Evolutionary conservation across 2,888 invertebrate genomes (phyloP).

Genomic region (Apoderus coryli): DNA sequence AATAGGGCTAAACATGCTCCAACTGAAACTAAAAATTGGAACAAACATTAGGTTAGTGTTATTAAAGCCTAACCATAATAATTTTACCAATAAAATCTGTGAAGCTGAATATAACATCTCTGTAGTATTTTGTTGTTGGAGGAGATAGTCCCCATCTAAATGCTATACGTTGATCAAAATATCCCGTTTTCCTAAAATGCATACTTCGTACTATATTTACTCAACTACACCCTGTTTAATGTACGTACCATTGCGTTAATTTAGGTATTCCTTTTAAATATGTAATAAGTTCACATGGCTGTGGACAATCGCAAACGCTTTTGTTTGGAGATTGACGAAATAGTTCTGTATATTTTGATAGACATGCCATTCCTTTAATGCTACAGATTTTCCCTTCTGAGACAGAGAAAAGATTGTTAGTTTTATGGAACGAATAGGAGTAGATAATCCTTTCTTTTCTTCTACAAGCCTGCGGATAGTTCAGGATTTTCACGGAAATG

Average conservation of each 20-base stretch:
- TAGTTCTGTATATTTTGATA: conserved; percentile 29
- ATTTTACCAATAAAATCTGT: conserved; percentile 45
- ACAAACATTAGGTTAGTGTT: conserved; percentile 4
- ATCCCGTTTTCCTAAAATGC: conserved; percentile 28
- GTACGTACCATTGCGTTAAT: conserved; percentile 30
- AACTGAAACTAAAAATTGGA: conserved; percentile 38
- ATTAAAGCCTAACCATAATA: no score
- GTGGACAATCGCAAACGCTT: conserved; percentile 33
- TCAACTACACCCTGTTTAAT: no score
- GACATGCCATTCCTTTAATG: conserved; percentile 38
- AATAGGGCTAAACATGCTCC: conserved; percentile 49
- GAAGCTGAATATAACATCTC: conserved; percentile 47
- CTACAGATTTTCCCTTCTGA: conserved; percentile 37
- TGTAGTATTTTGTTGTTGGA: conserved; percentile 40
- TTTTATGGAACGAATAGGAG: no score
- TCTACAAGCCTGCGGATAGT: no score
- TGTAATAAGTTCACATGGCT: conserved; percentile 32
- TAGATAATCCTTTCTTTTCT: no score
- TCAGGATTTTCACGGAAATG: no score
- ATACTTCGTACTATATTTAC: no score
- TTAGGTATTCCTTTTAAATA: conserved; percentile 31
- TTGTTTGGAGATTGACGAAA: conserved; percentile 29
- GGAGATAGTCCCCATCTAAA: conserved; percentile 38
- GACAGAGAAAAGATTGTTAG: conserved; percentile 10
- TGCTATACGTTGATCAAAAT: conserved; percentile 34